Evolutionary conservation across 1,140 invertebrate genomes (phyloP), one percentile per base, ranked within the genome.

Genomic region (Brachystomella parvula): DNA sequence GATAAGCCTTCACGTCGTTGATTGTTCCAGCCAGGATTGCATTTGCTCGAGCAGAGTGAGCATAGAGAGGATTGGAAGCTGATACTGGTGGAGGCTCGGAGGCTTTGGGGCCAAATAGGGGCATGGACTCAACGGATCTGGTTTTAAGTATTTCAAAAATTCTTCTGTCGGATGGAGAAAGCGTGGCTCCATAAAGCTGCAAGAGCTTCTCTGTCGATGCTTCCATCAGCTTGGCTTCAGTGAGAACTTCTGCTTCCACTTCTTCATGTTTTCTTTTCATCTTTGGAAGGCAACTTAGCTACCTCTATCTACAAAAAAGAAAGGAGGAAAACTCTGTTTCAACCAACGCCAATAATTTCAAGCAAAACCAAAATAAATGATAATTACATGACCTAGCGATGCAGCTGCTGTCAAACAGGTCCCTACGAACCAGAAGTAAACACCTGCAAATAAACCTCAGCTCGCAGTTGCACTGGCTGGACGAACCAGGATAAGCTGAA

Each of bases 81-180:
- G 21, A 24, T 47, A 21, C n/a, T 24, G 63, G n/a, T 31, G 61
- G 32, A 26, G 53, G 31, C 44, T 71, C 71, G 0, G 66, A 62
- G 57, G 64, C 32, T 29, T 70, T 68, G 3, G 70, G 69, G 47
- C 69, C 72, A 71, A 73, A 71, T 6, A 73, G 26, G 17, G 68
- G 71, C 62, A 73, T 56, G 0, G 58, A 47, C 26, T 70, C 71
- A 47, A 71, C 30, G 33, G 30, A 21, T 29, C 65, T 66, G 19
- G 59, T 47, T 12, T 64, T 56, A 12, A 73, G 29, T 19, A 68
- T 68, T 2, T 65, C 39, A 17, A 72, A 70, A 29, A 74, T 69
- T n/a, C 35, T 44, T 28, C 63, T 33, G 60, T 74, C 73, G 15
- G 64, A 15, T 21, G 21, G 17, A 32, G 32, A 32, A 28, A 71